Conservation (phyloP, 1,140 invertebrate species). For the Planococcus citri region DNA sequence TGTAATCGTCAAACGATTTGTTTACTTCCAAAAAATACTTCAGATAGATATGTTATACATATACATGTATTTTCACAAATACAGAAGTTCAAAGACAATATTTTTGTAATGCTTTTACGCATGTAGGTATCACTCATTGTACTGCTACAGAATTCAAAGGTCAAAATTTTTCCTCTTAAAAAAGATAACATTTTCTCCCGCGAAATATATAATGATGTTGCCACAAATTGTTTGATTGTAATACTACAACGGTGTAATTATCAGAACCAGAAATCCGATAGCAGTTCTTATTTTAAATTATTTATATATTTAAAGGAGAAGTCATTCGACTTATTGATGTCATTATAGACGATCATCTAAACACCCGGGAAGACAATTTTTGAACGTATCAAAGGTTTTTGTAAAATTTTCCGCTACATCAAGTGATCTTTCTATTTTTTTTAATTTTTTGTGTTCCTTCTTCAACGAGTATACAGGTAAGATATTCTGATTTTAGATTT, state of each 20-base stretch:
- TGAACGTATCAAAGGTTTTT: not conserved
- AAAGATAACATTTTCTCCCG: not conserved
- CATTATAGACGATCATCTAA: not conserved
- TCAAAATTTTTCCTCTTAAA: not conserved
- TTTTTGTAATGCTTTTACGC: not conserved
- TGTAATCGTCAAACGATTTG: not conserved
- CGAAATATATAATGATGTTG: not conserved
- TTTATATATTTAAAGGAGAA: not conserved
- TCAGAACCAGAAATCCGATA: constrained; percentile 2
- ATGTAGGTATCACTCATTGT: not conserved
- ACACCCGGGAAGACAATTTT: not conserved
- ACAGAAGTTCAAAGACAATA: not conserved
- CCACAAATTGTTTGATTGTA: not conserved
- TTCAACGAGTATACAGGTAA: too few species aligned
- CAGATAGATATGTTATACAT: not conserved
- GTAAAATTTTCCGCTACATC: too few species aligned
- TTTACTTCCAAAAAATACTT: not conserved
- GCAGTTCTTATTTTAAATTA: not conserved
- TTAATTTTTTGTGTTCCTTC: too few species aligned
- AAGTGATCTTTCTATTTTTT: too few species aligned
- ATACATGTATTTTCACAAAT: too few species aligned
- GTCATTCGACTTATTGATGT: not conserved
- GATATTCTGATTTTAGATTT: too few species aligned
- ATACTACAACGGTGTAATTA: not conserved
- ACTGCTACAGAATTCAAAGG: not conserved